Evolutionary conservation across 2,797 vertebrate genomes (phyloP).

Genomic region (Alfaro cultratus): DNA sequence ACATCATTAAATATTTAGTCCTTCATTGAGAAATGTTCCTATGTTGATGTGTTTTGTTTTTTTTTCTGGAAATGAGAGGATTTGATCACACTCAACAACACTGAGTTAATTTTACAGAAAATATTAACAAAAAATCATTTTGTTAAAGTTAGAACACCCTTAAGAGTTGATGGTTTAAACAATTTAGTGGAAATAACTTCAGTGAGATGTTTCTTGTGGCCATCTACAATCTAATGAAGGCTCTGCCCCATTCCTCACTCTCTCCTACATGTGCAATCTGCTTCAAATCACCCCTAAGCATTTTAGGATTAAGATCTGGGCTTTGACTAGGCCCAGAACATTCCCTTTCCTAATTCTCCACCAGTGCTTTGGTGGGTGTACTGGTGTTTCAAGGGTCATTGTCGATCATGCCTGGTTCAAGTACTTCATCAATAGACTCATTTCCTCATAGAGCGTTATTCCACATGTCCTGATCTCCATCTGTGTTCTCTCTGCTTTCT

Average conservation of each 20-base stretch:
- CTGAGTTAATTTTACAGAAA: not conserved
- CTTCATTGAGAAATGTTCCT: not conserved
- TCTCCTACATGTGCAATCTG: not conserved
- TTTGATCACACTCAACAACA: not conserved
- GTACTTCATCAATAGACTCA: no score
- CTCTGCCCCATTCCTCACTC: not conserved
- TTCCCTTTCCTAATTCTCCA: not conserved
- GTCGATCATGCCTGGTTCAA: no score
- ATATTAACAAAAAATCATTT: not conserved
- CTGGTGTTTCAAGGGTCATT: not conserved
- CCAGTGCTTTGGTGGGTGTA: not conserved
- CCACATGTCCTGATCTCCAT: no score
- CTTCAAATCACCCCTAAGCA: not conserved
- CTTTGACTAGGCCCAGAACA: not conserved
- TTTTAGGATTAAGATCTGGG: not conserved
- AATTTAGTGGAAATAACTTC: not conserved
- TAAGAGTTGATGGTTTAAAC: not conserved
- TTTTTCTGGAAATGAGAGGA: not conserved
- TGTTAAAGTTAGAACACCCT: not conserved
- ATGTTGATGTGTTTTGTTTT: not conserved
- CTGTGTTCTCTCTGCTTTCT: no score
- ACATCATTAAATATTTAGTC: not conserved
- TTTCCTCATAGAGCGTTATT: no score
- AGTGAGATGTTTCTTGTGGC: not conserved
- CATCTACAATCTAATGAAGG: not conserved